A percentile compares a stretch with the other conserved stretches of the same genome.
phyloP scores from a whole-genome alignment of 2,113 vertebrate genomes.

The Limanda limanda region DNA sequence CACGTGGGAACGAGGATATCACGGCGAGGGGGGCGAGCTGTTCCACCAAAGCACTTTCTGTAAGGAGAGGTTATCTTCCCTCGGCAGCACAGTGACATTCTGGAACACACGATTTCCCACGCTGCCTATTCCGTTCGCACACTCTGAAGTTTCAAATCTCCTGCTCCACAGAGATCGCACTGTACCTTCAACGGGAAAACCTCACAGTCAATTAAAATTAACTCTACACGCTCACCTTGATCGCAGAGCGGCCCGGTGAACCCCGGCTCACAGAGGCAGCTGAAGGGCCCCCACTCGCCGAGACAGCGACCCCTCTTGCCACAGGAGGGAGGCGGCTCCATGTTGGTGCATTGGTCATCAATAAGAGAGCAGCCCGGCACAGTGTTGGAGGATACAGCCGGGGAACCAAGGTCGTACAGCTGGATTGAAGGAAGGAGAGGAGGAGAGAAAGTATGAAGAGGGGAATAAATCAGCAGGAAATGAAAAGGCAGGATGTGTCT shows the following conservation, averaged over 20 bases:
- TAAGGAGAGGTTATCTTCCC: conserved; percentile 51
- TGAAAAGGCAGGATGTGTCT: neutral
- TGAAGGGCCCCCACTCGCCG: conserved; percentile 82
- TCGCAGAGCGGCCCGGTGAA: conserved; percentile 86
- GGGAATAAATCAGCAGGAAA: conserved; percentile 4
- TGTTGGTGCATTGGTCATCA: conserved; percentile 83
- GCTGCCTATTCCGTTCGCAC: neutral
- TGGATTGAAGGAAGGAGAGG: conserved; percentile 38
- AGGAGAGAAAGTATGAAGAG: conserved; percentile 1
- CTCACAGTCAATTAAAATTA: neutral
- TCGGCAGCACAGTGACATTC: conserved; percentile 18
- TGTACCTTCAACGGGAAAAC: conserved; percentile 33
- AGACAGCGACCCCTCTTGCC: conserved; percentile 83
- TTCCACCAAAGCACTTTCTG: conserved; percentile 44
- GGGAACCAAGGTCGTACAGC: conserved; percentile 87
- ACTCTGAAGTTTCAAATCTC: conserved; percentile 22
- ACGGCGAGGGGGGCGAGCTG: neutral
- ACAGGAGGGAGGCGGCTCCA: conserved; percentile 80
- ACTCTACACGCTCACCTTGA: conserved; percentile 77
- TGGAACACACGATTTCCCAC: conserved; percentile 10
- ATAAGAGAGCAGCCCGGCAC: conserved; percentile 83
- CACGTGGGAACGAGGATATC: conserved; percentile 47
- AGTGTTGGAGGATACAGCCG: conserved; percentile 84
- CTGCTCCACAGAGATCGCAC: conserved; percentile 7
- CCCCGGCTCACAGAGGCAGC: conserved; percentile 84